Evolutionary conservation across 2,797 vertebrate genomes (phyloP).

Genomic region (Chromis chromis): DNA sequence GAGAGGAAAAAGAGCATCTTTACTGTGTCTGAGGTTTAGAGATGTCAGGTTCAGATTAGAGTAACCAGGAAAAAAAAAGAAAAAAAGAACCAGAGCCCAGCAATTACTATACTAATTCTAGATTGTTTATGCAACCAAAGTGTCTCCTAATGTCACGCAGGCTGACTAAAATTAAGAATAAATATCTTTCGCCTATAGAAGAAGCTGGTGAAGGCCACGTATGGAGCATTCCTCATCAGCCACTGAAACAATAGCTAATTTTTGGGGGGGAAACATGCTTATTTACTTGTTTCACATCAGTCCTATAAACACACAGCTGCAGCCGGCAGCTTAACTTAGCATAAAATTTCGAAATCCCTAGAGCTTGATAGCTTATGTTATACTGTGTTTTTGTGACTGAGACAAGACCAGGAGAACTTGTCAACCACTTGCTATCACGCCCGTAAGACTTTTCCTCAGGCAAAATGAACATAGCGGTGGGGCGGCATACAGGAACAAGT

Average conservation of each 20-base stretch:
- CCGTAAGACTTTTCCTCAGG: no score
- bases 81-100: slow-evolving; percentile 8
- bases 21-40: slow-evolving; percentile 75
- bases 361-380: no score
- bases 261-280: neutral
- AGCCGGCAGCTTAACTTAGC: neutral
- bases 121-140: slow-evolving; percentile 41
- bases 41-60: slow-evolving; percentile 53
- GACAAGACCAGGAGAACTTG: no score
- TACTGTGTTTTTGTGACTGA: no score
- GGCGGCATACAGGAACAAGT: no score
- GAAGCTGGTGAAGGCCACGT: neutral
- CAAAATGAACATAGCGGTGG: no score
- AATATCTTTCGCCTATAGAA: slow-evolving; percentile 23
- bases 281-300: slow-evolving; percentile 16
- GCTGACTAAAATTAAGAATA: slow-evolving; percentile 11
- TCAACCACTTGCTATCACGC: no score
- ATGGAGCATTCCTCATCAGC: slow-evolving; percentile 16
- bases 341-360: neutral
- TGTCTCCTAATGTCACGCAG: slow-evolving; percentile 22
- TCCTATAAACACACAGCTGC: neutral
- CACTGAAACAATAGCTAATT: neutral
- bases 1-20: slow-evolving; percentile 70
- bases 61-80: slow-evolving; percentile 32
- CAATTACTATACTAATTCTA: slow-evolving; percentile 58